Percentiles rank a stretch among this genome's conserved stretches.
phyloP scores from a whole-genome alignment of 1,140 invertebrate species.

The Dermatophagoides farinae region DNA sequence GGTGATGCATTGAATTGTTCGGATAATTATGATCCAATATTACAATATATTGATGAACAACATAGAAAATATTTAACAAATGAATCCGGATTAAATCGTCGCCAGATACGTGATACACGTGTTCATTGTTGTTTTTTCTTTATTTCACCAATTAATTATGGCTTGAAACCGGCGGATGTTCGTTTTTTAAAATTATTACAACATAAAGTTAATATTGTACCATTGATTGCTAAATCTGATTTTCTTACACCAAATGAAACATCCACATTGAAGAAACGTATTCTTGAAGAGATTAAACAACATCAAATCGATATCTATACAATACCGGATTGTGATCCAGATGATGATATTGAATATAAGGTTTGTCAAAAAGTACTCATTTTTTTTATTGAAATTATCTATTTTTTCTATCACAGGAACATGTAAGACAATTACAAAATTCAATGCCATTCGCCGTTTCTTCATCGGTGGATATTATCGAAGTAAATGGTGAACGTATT shows the following conservation, averaged over 20 bases:
- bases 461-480: constrained; percentile 23
- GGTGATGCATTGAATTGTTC: constrained; percentile 97
- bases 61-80: constrained; percentile 68
- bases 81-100: constrained; percentile 70
- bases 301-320: constrained; percentile 40
- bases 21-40: constrained; percentile 44
- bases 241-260: constrained; percentile 89
- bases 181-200: constrained; percentile 98
- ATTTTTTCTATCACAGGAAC: constrained; percentile 16
- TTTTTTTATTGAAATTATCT: background rate
- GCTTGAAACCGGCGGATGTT: constrained; percentile 80
- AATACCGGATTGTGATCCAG: constrained; percentile 32
- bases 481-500: constrained; percentile 26
- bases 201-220: constrained; percentile 88
- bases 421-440: constrained; percentile 21
- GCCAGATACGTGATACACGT: constrained; percentile 76
- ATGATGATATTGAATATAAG: constrained; percentile 28
- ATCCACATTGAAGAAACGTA: constrained; percentile 58
- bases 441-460: constrained; percentile 27
- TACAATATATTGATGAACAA: constrained; percentile 81
- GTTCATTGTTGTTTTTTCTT: constrained; percentile 98
- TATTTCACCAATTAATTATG: constrained; percentile 93
- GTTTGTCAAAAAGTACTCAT: background rate
- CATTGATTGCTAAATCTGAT: constrained; percentile 96
- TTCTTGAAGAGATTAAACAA: constrained; percentile 26